phyloP scores from a whole-genome alignment of 23 tunicate species.

The Styela clava region DNA sequence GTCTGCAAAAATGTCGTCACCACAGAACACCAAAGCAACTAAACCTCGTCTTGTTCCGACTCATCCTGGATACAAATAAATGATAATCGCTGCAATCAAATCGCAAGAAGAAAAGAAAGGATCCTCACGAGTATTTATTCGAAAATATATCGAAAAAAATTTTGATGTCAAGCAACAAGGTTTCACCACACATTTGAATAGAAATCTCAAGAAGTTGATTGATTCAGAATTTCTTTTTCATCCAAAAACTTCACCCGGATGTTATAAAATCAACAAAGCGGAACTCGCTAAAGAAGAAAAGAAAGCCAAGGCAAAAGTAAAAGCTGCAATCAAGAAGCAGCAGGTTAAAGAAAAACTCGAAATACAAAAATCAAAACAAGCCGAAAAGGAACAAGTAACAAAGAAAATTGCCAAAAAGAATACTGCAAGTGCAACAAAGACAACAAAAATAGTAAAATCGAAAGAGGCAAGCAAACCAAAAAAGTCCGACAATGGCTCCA shows the following conservation, averaged over 20 bases:
- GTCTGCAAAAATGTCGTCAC: background rate
- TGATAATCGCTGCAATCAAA: conserved; percentile 16
- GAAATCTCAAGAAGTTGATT: background rate
- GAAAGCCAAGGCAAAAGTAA: background rate
- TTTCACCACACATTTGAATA: background rate
- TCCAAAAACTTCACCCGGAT: background rate
- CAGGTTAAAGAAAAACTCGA: background rate
- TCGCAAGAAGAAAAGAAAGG: background rate
- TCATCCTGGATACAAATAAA: conserved; percentile 13
- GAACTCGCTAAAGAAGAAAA: background rate
- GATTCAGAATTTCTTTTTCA: background rate
- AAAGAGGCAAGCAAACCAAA: background rate
- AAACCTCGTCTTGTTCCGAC: background rate
- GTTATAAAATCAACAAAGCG: conserved; percentile 4
- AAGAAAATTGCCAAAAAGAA: background rate
- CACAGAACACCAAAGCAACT: background rate
- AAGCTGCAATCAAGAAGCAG: background rate
- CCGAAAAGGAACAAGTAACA: background rate
- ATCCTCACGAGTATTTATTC: background rate
- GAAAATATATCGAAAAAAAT: background rate
- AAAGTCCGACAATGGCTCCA: background rate
- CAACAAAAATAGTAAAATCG: background rate
- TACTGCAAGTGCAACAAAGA: background rate
- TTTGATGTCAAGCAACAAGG: background rate
- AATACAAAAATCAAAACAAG: too few relatives aligned